Conservation (phyloP, 2,888 invertebrate genomes). For the Drepanosiphum platanoidis region DNA sequence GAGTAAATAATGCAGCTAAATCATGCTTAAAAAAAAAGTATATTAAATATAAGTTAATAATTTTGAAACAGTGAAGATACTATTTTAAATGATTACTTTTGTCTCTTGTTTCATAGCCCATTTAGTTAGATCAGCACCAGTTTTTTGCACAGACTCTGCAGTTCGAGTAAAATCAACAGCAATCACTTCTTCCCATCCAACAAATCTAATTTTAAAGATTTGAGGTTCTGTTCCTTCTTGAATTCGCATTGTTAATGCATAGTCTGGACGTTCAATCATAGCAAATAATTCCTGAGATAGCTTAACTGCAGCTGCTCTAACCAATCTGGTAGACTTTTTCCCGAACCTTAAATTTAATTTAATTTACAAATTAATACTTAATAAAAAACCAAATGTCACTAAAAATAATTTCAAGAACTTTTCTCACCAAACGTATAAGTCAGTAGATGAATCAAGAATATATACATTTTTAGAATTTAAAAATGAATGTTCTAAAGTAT, state of each 20-base stretch:
- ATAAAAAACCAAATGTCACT: neutral
- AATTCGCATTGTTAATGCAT: conserved; percentile 87
- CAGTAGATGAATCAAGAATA: conserved; percentile 92
- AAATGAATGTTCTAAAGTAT: conserved; percentile 79
- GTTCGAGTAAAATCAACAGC: conserved; percentile 99
- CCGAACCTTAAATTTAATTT: conserved; percentile 79
- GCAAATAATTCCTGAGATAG: conserved; percentile 95
- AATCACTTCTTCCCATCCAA: conserved; percentile 98
- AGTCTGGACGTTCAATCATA: conserved; percentile 90
- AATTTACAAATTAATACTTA: neutral
- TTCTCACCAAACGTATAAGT: conserved; percentile 92
- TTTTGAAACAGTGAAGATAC: neutral
- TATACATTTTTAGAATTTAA: conserved; percentile 94
- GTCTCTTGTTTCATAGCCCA: conserved; percentile 92
- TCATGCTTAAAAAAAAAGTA: conserved; percentile 75
- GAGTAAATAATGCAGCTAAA: conserved; percentile 93
- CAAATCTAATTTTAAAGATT: conserved; percentile 96
- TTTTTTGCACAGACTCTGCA: conserved; percentile 94
- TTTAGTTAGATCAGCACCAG: conserved; percentile 93
- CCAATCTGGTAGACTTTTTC: conserved; percentile 93
- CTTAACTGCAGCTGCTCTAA: conserved; percentile 95
- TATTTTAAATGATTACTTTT: conserved; percentile 69
- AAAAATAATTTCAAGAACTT: neutral
- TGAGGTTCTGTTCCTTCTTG: conserved; percentile 89
- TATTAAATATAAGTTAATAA: neutral